Evolutionary conservation across 2,797 vertebrate species (phyloP), one percentile per base, ranked within the genome.

Genomic region (Pelobates cultripes): DNA sequence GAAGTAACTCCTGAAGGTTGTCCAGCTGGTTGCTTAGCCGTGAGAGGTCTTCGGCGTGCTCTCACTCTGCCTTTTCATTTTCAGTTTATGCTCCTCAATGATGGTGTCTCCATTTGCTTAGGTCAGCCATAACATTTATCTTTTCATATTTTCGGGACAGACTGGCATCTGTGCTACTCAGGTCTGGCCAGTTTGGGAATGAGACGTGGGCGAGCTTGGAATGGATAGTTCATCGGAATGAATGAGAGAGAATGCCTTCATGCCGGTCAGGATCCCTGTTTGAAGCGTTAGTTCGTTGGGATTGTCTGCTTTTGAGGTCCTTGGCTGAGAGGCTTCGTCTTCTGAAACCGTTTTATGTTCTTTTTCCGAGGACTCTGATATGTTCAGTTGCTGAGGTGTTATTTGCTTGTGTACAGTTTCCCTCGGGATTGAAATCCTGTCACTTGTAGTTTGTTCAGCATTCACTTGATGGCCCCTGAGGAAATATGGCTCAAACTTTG

Each of bases 91-190:
- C 87, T 96, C 94, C 83, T 99, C 96, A 66, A 94, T 87, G 83
- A 97, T 95, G 78, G 90, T 92, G 83, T 88, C 93, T 97, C 98
- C 97, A 99, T 70, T 96, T 97, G 85, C 89, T 94, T 82, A 99
- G 89, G 90, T 99, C 98, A 73, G 89, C 93, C 89, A 98, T 89
- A 86, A 99, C 89, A 86, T 97, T 97, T 71, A 93, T 90, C 97
- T 98, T 87, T 90, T 89, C 78, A 97, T 88, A 84, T 96, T 95
- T 87, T 96, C 95, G 69, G 96, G 93, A 0, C 95, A 93, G 83
- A 95, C 81, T 86, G 94, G 93, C 86, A 94, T 87, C 82, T 98
- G 95, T 0, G 88, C 91, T 73, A 87, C 78, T 60, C 80, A 1
- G 0, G 89, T 86, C 75, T 92, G 90, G 0, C 79, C 79, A 70